Conservation (phyloP, 2,113 vertebrate genomes). For the Hippocampus mohnikei region DNA sequence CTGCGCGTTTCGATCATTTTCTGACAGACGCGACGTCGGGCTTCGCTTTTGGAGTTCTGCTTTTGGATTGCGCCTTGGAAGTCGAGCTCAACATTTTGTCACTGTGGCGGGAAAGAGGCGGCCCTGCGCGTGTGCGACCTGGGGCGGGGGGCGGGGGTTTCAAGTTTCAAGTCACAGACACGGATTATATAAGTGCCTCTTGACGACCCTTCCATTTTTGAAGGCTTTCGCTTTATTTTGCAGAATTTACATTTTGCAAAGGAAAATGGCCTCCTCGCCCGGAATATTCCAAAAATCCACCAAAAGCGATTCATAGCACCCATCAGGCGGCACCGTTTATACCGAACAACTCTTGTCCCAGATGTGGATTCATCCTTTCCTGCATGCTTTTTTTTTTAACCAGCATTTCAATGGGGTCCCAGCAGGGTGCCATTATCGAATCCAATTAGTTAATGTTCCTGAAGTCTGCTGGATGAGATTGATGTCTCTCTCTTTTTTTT, state of each 20-base stretch:
- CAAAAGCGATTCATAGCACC: too few relatives aligned
- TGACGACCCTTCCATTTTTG: not conserved
- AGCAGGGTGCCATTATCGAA: slow-evolving; percentile 57
- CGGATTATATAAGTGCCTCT: not conserved
- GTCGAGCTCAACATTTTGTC: slow-evolving; percentile 58
- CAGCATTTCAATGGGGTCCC: slow-evolving; percentile 47
- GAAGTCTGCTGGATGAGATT: slow-evolving; percentile 50
- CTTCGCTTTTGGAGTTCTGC: slow-evolving; percentile 6
- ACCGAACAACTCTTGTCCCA: too few relatives aligned
- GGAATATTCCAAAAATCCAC: too few relatives aligned
- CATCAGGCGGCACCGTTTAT: too few relatives aligned
- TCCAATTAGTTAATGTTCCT: slow-evolving; percentile 71
- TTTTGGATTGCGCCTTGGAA: slow-evolving; percentile 61
- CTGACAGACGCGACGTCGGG: slow-evolving; percentile 71
- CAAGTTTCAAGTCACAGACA: slow-evolving; percentile 60
- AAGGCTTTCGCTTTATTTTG: not conserved
- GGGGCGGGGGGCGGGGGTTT: not conserved
- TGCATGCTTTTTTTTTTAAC: not conserved
- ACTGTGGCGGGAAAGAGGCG: slow-evolving; percentile 48
- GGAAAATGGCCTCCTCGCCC: not conserved
- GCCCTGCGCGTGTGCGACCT: slow-evolving; percentile 33
- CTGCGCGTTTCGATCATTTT: slow-evolving; percentile 69
- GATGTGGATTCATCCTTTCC: not conserved
- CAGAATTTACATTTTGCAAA: too few relatives aligned
- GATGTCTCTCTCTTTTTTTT: slow-evolving; percentile 51